Conservation (phyloP, 2,113 vertebrate genomes). For the Pseudorasbora parva region DNA sequence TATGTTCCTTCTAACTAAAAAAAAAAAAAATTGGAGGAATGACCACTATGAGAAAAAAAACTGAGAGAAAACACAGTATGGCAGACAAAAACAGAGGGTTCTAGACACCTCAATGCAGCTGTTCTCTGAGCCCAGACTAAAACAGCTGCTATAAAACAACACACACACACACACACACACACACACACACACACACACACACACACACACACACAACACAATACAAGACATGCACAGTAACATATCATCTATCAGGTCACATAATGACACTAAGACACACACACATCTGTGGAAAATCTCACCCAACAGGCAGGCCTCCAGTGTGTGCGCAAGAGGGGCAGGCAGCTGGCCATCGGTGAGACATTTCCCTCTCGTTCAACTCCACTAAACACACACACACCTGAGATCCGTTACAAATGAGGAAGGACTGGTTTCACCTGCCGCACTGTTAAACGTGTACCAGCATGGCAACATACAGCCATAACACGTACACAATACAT, state of each 20-base stretch:
- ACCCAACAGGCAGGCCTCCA: constrained; percentile 62
- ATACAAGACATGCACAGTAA: constrained; percentile 1
- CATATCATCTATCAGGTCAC: background rate
- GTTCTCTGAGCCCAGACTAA: constrained; percentile 42
- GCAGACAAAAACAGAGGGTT: constrained; percentile 37
- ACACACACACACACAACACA: constrained; percentile 18
- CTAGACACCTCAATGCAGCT: constrained; percentile 40
- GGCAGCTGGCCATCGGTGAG: constrained; percentile 64
- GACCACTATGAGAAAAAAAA: constrained; percentile 19
- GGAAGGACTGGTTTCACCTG: constrained; percentile 74
- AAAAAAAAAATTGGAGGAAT: background rate
- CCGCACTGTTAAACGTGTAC: constrained; percentile 59
- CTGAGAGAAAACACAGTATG: constrained; percentile 13
- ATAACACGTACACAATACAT: background rate
- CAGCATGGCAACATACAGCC: constrained; percentile 55
- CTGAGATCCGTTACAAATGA: constrained; percentile 59
- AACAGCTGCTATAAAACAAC: constrained; percentile 65
- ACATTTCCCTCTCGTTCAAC: constrained; percentile 9
- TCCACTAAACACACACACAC: constrained; percentile 43
- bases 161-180: constrained; percentile 30
- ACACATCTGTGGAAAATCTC: constrained; percentile 53
- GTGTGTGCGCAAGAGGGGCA: constrained; percentile 49
- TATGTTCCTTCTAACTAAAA: constrained; percentile 32
- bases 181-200: constrained; percentile 45
- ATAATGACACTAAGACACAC: constrained; percentile 13